Percentiles rank a stretch among this genome's conserved stretches.
These are phyloP conservation scores for Pelusios castaneus DNA, from an alignment of 2,113 vertebrate genomes.

Conservation along the genomic window DNA sequence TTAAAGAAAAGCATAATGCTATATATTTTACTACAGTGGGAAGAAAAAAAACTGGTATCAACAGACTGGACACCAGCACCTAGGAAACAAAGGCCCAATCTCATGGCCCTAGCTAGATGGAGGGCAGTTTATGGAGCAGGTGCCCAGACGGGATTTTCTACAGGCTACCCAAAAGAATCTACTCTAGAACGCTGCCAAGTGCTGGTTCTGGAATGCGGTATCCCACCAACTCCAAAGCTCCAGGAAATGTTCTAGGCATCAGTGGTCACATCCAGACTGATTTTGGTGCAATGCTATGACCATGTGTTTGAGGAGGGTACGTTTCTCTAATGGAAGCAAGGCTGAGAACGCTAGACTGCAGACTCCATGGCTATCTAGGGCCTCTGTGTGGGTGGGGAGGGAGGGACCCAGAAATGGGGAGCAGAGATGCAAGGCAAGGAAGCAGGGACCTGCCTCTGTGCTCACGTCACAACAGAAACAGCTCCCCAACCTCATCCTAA, in stretches of 20 bases:
- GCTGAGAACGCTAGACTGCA: too few species aligned
- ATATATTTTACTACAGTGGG: not conserved
- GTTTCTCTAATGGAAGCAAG: too few species aligned
- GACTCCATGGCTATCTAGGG: too few species aligned
- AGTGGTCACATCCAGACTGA: not conserved
- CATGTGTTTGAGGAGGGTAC: too few species aligned
- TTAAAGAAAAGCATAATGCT: not conserved
- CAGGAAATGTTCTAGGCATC: not conserved
- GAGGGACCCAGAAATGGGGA: too few species aligned
- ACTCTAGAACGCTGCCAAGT: not conserved
- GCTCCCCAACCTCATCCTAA: too few species aligned
- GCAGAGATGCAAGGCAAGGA: too few species aligned
- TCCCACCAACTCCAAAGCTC: not conserved
- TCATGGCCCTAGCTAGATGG: not conserved
- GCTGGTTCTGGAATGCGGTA: not conserved
- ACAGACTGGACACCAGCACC: constrained; percentile 16
- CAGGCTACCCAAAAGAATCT: not conserved
- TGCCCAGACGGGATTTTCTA: not conserved
- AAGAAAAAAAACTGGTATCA: constrained; percentile 40
- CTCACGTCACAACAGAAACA: too few species aligned
- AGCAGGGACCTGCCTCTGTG: too few species aligned
- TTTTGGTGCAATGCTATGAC: not conserved
- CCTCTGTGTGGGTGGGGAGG: too few species aligned
- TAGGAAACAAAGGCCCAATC: constrained; percentile 29
- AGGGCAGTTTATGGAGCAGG: not conserved